Evolutionary conservation across 2,888 invertebrate species (phyloP).

Genomic region (Parapristionchus giblindavisi): DNA sequence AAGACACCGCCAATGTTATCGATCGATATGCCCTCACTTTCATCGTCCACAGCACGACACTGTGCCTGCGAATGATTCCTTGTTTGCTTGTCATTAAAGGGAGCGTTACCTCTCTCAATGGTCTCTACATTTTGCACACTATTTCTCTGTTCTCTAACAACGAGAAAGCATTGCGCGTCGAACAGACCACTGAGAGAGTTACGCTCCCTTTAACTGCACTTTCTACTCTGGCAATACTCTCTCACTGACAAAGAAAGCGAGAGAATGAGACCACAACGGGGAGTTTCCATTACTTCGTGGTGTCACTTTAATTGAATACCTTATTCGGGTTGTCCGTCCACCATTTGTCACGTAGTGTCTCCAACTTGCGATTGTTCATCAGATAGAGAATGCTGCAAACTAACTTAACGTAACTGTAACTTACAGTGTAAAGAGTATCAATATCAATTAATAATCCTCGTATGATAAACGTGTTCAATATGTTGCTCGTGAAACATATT

Average conservation of each 20-base stretch:
- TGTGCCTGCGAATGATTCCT: slow-evolving; percentile 43
- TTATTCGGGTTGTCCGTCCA: slow-evolving; percentile 88
- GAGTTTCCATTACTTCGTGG: no score
- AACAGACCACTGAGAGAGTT: no score
- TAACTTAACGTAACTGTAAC: not conserved
- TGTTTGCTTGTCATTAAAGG: no score
- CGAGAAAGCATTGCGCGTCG: no score
- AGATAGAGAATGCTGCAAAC: slow-evolving; percentile 84
- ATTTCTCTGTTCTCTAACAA: no score
- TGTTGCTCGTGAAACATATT: no score
- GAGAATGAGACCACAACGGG: no score
- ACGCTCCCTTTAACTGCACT: no score
- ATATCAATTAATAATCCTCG: not conserved
- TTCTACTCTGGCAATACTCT: no score
- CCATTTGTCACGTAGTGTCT: slow-evolving; percentile 93
- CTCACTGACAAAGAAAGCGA: slow-evolving; percentile 77
- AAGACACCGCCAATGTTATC: slow-evolving; percentile 97
- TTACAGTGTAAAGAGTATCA: not conserved
- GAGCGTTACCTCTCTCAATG: no score
- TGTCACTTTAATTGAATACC: no score
- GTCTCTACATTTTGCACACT: no score
- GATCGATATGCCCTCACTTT: slow-evolving; percentile 95
- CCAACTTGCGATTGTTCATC: slow-evolving; percentile 87
- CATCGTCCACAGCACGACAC: slow-evolving; percentile 76
- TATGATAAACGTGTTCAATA: not conserved